Evolutionary conservation across 2,113 vertebrate species (phyloP).

Genomic region (Desmodus rotundus): DNA sequence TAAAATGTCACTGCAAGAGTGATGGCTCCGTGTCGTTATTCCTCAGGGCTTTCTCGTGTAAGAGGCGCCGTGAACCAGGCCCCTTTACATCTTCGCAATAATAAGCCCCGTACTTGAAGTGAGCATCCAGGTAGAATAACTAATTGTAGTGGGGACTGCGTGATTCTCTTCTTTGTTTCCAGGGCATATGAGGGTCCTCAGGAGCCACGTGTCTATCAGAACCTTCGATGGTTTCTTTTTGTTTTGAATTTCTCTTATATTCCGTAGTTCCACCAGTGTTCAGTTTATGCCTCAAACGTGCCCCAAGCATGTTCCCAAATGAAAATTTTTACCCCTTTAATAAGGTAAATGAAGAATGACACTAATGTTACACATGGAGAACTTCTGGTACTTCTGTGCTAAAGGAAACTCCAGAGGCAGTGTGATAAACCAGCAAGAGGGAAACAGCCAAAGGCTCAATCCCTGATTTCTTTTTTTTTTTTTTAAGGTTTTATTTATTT

Average conservation of each 20-base stretch:
- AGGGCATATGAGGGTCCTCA: background rate
- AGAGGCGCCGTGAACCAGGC: background rate
- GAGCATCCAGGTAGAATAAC: background rate
- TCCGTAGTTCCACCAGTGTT: background rate
- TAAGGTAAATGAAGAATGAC: background rate
- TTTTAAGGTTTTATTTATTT: too few relatives aligned
- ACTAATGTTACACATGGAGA: background rate
- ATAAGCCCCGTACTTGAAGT: background rate
- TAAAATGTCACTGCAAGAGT: constrained; percentile 18
- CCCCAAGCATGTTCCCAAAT: background rate
- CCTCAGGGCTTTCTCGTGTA: background rate
- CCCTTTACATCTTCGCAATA: background rate
- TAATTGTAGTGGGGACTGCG: rapidly evolving
- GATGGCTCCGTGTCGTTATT: background rate
- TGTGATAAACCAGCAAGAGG: background rate
- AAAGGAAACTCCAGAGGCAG: background rate
- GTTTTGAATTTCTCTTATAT: background rate
- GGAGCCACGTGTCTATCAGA: background rate
- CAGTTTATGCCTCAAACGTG: background rate
- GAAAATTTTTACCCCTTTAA: background rate
- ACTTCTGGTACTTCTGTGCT: background rate
- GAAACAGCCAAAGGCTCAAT: background rate
- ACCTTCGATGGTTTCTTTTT: background rate
- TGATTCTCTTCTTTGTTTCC: background rate
- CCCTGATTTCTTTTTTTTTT: background rate